These are phyloP conservation scores for Deroplatys truncata DNA, from an alignment of 2,888 invertebrate species.

Conservation along the genomic window DNA sequence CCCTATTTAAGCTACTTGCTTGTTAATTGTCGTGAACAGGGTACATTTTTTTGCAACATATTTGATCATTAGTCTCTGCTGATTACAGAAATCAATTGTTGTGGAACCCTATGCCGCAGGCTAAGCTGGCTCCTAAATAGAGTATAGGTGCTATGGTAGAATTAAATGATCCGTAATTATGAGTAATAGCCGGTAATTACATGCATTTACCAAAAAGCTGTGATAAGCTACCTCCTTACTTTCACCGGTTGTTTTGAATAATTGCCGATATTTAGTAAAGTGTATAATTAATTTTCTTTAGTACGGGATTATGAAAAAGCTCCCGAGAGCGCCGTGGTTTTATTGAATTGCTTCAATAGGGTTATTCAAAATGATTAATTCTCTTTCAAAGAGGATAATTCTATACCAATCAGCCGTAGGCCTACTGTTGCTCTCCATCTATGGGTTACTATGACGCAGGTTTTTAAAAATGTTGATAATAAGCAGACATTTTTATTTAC, in stretches of 20 bases:
- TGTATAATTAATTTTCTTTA: not conserved
- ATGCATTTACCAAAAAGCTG: not conserved
- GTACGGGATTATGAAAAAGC: not conserved
- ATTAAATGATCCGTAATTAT: not conserved
- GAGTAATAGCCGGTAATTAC: not conserved
- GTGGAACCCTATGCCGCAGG: not conserved
- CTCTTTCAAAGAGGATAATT: too few species aligned
- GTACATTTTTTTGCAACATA: not conserved
- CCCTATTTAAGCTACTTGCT: too few species aligned
- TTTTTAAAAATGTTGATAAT: too few species aligned
- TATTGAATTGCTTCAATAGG: too few species aligned
- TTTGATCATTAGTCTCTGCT: not conserved
- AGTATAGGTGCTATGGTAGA: not conserved
- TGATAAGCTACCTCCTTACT: not conserved
- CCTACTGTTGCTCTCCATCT: too few species aligned
- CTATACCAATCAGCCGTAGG: too few species aligned
- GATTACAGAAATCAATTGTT: not conserved
- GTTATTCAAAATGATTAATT: too few species aligned
- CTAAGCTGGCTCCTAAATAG: not conserved
- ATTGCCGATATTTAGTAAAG: not conserved
- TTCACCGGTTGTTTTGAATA: not conserved
- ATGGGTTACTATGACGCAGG: too few species aligned
- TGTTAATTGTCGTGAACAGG: too few species aligned
- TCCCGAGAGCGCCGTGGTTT: too few species aligned
- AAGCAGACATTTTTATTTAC: too few species aligned